Percentiles rank a stretch among this genome's conserved stretches.
Conservation (phyloP, 2,113 vertebrate species). For the Gymnobelideus leadbeateri region DNA sequence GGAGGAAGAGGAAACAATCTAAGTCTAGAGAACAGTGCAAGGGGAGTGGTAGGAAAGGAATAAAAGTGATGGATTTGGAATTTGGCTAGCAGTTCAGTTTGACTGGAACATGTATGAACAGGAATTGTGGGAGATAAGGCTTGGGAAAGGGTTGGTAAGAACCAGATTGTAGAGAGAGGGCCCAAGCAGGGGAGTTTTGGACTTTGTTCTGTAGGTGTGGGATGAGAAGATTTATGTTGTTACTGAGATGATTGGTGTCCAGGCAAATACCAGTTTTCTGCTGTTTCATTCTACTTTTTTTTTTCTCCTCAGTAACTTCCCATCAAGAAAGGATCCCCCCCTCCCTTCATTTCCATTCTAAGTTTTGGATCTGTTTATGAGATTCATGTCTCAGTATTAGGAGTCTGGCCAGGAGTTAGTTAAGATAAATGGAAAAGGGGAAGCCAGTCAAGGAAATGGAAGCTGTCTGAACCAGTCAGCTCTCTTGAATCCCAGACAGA, state of each 20-base stretch:
- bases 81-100: neutral
- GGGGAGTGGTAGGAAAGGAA: neutral
- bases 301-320: neutral
- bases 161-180: neutral
- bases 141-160: neutral
- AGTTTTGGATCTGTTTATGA: neutral
- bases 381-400: neutral
- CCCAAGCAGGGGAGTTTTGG: neutral
- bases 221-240: neutral
- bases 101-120: neutral
- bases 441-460: neutral
- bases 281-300: neutral
- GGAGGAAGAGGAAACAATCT: neutral
- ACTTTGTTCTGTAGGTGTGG: neutral
- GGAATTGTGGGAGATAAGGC: neutral
- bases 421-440: neutral
- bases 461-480: neutral
- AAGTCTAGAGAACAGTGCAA: neutral
- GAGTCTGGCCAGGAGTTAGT: neutral
- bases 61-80: neutral
- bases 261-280: neutral
- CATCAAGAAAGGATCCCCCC: neutral
- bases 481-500: neutral
- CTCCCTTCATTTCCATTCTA: neutral
- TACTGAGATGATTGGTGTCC: neutral